A percentile compares a stretch with the other conserved stretches of the same genome.
phyloP scores from a whole-genome alignment of 2,113 vertebrate genomes.

The Hippoglossus stenolepis region DNA sequence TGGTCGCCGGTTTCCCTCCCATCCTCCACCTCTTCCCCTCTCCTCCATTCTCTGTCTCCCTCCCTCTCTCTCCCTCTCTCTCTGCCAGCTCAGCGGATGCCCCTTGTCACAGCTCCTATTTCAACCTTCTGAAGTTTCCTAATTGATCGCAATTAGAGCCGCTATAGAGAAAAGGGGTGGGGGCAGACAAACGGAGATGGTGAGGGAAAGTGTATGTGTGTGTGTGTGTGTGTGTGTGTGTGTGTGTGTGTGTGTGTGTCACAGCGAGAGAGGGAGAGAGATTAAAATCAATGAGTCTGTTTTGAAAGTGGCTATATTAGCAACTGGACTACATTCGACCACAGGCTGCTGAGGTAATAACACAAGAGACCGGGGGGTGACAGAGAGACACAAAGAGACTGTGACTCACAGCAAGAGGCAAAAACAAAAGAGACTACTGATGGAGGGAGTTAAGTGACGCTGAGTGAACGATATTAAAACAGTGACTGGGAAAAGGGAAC shows the following conservation, averaged over 20 bases:
- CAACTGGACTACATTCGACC: constrained; percentile 51
- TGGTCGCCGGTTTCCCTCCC: constrained; percentile 30
- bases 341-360: constrained; percentile 53
- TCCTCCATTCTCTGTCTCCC: constrained; percentile 25
- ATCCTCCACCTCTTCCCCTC: background rate
- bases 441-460: background rate
- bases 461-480: background rate
- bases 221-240: no score
- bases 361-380: constrained; percentile 6
- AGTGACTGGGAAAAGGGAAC: background rate
- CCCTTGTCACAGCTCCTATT: constrained; percentile 81
- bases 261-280: constrained; percentile 3
- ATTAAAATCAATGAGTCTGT: constrained; percentile 62
- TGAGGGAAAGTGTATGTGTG: constrained; percentile 28
- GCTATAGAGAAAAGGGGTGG: constrained; percentile 54
- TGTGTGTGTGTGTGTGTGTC: constrained; percentile 27
- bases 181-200: constrained; percentile 41
- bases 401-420: constrained; percentile 10
- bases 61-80: background rate
- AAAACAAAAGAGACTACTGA: background rate
- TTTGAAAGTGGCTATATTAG: constrained; percentile 61
- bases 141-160: constrained; percentile 83
- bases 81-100: constrained; percentile 77
- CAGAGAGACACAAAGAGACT: constrained; percentile 6
- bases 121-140: constrained; percentile 83